Percentiles rank a stretch among this genome's conserved stretches.
phyloP scores from a whole-genome alignment of 2,113 vertebrate species.

The Dasyurus viverrinus region DNA sequence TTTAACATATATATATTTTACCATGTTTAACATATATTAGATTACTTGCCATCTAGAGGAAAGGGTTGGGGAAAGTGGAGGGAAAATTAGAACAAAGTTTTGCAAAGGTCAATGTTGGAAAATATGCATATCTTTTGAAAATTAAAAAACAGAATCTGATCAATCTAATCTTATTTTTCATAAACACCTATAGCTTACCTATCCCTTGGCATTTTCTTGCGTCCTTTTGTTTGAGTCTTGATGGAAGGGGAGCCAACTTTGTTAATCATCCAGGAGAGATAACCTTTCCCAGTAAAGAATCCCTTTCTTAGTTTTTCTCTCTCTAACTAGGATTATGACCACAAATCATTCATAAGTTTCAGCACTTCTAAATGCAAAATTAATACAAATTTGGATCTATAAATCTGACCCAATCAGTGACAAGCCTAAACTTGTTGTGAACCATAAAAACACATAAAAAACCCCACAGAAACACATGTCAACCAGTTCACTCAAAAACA shows the following conservation, averaged over 20 bases:
- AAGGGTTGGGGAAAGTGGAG: too few relatives aligned
- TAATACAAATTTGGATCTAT: background rate
- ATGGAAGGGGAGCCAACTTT: background rate
- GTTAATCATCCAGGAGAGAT: background rate
- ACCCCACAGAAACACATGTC: background rate
- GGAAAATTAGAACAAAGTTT: too few relatives aligned
- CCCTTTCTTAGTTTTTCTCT: background rate
- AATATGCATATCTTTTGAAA: too few relatives aligned
- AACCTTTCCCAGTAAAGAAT: background rate
- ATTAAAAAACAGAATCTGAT: too few relatives aligned
- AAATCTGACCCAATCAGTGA: background rate
- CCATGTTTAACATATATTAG: too few relatives aligned
- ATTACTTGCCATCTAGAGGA: too few relatives aligned
- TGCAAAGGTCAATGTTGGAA: too few relatives aligned
- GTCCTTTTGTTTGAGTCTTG: too few relatives aligned
- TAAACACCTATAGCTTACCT: too few relatives aligned
- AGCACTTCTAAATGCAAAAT: background rate
- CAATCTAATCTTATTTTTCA: too few relatives aligned
- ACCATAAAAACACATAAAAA: background rate
- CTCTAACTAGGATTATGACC: background rate
- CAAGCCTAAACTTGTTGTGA: background rate
- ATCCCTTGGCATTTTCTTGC: too few relatives aligned
- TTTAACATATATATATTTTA: too few relatives aligned
- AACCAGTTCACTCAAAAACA: background rate
- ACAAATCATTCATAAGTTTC: background rate